Evolutionary conservation across 2,113 vertebrate genomes (phyloP).

Genomic region (Campylomormyrus tamandua): DNA sequence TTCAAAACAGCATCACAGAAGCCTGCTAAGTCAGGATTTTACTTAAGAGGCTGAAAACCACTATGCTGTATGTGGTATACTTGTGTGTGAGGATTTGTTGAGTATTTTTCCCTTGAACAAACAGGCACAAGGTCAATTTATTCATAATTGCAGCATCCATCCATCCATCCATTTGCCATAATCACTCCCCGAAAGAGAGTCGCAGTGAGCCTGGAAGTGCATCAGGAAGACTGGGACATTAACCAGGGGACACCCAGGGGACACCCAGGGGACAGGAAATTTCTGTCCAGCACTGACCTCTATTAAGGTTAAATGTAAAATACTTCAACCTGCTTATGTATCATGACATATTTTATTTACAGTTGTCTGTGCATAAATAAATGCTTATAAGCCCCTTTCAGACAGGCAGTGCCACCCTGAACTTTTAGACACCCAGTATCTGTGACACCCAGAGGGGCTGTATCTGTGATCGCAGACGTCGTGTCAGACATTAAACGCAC

Average conservation of each 20-base stretch:
- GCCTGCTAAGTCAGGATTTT: not conserved
- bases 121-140: not conserved
- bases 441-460: not conserved
- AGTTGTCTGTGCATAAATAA: not conserved
- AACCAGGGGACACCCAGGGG: not conserved
- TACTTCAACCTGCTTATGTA: not conserved
- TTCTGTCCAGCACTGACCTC: not conserved
- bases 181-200: not conserved
- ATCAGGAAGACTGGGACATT: not conserved
- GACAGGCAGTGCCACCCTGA: not conserved
- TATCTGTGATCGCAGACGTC: not conserved
- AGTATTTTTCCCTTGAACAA: not conserved
- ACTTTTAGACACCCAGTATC: no score
- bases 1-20: conserved; percentile 50
- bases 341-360: not conserved
- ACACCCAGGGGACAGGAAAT: not conserved
- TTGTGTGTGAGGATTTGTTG: not conserved
- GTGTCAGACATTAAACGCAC: not conserved
- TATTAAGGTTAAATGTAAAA: conserved; percentile 6
- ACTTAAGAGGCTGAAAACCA: not conserved
- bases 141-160: not conserved
- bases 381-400: not conserved
- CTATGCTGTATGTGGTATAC: not conserved
- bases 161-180: not conserved
- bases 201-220: not conserved